Percentiles rank a stretch among this genome's conserved stretches.
These are phyloP conservation scores for Drosophila anomalipes DNA, from an alignment of 2,888 invertebrate genomes.

Conservation along the genomic window DNA sequence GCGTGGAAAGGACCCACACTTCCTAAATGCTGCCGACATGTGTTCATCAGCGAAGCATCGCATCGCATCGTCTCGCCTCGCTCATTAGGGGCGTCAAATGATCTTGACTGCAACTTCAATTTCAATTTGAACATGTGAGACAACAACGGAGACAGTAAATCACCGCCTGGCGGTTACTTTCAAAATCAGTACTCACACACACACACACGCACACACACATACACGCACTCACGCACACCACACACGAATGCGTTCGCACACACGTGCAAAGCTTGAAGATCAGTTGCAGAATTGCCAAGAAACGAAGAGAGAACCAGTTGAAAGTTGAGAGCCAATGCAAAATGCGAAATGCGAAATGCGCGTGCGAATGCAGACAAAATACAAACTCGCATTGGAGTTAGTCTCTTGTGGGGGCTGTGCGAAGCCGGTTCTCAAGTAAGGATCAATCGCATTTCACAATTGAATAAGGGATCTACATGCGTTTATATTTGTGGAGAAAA, in stretches of 20 bases:
- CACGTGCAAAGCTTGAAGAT: conserved; percentile 64
- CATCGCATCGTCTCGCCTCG: not conserved
- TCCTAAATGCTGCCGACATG: conserved; percentile 62
- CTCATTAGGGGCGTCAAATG: conserved; percentile 63
- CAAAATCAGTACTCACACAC: conserved; percentile 10
- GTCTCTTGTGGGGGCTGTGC: conserved; percentile 53
- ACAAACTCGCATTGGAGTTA: conserved; percentile 33
- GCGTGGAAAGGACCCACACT: conserved; percentile 49
- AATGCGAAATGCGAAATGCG: conserved; percentile 26
- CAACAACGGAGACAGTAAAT: conserved; percentile 55
- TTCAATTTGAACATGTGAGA: conserved; percentile 52
- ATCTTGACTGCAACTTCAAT: conserved; percentile 37
- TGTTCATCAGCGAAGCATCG: conserved; percentile 42
- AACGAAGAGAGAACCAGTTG: conserved; percentile 64
- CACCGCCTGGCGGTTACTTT: conserved; percentile 44
- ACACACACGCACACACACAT: not conserved
- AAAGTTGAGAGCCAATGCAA: conserved; percentile 31
- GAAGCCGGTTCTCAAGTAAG: conserved; percentile 56
- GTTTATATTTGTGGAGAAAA: not conserved
- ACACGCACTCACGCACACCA: not conserved
- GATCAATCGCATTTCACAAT: conserved; percentile 25
- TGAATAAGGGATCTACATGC: not conserved
- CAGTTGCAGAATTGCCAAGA: conserved; percentile 47
- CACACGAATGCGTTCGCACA: conserved; percentile 16
- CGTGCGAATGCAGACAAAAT: conserved; percentile 21